These are phyloP conservation scores for Tipula lateralis DNA, from an alignment of 2,888 invertebrate genomes.

Conservation along the genomic window DNA sequence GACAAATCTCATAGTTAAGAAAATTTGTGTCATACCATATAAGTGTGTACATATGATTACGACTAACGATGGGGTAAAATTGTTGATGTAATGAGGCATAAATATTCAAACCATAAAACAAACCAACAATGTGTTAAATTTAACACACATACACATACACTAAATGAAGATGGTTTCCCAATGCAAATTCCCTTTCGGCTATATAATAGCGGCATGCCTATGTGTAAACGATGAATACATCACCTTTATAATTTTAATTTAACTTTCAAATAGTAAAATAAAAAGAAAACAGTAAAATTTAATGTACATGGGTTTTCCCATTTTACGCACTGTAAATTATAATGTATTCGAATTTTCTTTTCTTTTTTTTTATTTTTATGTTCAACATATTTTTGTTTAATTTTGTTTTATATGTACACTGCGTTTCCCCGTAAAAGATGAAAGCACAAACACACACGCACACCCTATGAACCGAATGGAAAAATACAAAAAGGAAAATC, in stretches of 20 bases:
- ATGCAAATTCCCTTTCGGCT: background rate
- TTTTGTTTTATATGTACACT: background rate
- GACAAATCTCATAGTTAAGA: too few relatives aligned
- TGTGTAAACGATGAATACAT: background rate
- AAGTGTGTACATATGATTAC: too few relatives aligned
- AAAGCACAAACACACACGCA: background rate
- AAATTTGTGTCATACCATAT: too few relatives aligned
- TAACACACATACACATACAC: background rate
- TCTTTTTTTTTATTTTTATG: background rate
- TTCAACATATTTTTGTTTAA: background rate
- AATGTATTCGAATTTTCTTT: background rate
- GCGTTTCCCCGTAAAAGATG: background rate
- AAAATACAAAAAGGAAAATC: background rate
- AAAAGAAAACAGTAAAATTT: background rate
- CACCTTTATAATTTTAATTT: background rate
- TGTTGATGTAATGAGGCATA: background rate
- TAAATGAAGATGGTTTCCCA: background rate
- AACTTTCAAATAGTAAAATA: background rate
- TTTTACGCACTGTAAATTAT: conserved; percentile 14
- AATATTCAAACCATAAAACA: background rate
- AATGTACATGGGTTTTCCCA: background rate
- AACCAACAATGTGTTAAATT: background rate
- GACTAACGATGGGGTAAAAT: background rate
- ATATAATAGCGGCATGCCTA: background rate
- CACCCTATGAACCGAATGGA: background rate